Conservation (phyloP, 2,888 invertebrate genomes). For the Athrips mouffetella region DNA sequence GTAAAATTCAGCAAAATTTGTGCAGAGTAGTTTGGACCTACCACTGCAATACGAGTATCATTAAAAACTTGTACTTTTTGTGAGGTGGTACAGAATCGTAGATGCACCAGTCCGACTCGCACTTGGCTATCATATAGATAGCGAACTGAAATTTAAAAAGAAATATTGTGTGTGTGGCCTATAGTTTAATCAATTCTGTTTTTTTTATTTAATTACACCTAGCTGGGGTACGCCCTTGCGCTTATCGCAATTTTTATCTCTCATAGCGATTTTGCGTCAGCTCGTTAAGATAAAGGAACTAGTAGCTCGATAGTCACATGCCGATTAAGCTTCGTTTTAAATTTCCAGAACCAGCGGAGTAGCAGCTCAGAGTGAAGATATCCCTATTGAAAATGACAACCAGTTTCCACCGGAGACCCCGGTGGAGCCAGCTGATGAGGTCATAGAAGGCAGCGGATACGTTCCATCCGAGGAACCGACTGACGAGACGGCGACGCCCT, state of each 20-base stretch:
- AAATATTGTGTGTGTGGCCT: too few species aligned
- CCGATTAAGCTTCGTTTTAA: conserved; percentile 30
- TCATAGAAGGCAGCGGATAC: conserved; percentile 53
- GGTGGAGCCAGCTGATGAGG: conserved; percentile 34
- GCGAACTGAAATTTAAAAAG: too few species aligned
- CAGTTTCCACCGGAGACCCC: conserved; percentile 60
- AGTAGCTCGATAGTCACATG: conserved; percentile 54
- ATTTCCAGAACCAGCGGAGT: conserved; percentile 42
- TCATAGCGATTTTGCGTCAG: conserved; percentile 62
- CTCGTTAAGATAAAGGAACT: conserved; percentile 53
- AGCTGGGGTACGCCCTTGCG: conserved; percentile 50
- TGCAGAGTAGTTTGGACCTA: too few species aligned
- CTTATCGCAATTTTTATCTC: conserved; percentile 65
- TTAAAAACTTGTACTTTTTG: too few species aligned
- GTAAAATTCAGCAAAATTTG: too few species aligned
- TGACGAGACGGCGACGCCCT: conserved; percentile 19
- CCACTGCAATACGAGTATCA: too few species aligned
- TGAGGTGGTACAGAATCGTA: too few species aligned
- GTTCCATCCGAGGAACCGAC: conserved; percentile 44
- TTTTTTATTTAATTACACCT: background rate
- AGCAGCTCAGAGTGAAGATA: conserved; percentile 51
- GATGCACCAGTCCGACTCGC: too few species aligned
- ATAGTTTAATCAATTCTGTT: too few species aligned
- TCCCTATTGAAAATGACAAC: conserved; percentile 62
- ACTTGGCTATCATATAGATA: too few species aligned